Conservation (phyloP, 1,140 invertebrate genomes). For the Bacillus rossius region DNA sequence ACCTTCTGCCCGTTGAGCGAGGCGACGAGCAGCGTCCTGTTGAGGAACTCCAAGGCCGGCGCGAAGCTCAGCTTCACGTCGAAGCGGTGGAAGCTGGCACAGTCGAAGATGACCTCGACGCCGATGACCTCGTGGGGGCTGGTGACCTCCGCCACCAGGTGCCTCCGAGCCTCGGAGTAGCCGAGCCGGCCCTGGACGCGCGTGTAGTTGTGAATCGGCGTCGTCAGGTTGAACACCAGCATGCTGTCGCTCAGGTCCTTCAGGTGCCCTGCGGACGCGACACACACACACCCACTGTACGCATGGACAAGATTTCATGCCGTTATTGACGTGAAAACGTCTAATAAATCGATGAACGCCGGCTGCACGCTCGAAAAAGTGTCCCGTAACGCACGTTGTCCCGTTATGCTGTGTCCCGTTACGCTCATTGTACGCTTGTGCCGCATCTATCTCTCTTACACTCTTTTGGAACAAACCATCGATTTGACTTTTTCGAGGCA, state of each 20-base stretch:
- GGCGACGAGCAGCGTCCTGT: conserved; percentile 53
- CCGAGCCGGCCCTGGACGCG: conserved; percentile 60
- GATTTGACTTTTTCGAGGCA: too few species aligned
- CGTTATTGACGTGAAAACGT: too few species aligned
- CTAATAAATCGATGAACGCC: too few species aligned
- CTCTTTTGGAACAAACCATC: too few species aligned
- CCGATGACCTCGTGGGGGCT: conserved; percentile 59
- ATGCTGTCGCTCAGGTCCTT: conserved; percentile 57
- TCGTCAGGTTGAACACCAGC: conserved; percentile 63
- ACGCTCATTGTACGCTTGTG: too few species aligned
- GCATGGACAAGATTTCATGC: neutral
- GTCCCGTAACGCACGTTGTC: too few species aligned
- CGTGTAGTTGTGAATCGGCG: conserved; percentile 58
- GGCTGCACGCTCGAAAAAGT: too few species aligned
- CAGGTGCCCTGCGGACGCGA: conserved; percentile 49
- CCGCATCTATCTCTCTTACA: too few species aligned
- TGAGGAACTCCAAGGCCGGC: conserved; percentile 61
- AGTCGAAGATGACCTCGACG: conserved; percentile 51
- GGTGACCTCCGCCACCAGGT: conserved; percentile 62
- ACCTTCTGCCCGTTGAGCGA: conserved; percentile 55
- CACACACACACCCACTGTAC: neutral
- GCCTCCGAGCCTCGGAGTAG: conserved; percentile 58
- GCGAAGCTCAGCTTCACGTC: conserved; percentile 64
- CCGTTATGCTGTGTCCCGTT: too few species aligned
- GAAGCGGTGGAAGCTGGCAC: conserved; percentile 56